Evolutionary conservation across 2,797 vertebrate genomes (phyloP), one percentile per base, ranked within the genome.

Genomic region (Arctocebus calabarensis): DNA sequence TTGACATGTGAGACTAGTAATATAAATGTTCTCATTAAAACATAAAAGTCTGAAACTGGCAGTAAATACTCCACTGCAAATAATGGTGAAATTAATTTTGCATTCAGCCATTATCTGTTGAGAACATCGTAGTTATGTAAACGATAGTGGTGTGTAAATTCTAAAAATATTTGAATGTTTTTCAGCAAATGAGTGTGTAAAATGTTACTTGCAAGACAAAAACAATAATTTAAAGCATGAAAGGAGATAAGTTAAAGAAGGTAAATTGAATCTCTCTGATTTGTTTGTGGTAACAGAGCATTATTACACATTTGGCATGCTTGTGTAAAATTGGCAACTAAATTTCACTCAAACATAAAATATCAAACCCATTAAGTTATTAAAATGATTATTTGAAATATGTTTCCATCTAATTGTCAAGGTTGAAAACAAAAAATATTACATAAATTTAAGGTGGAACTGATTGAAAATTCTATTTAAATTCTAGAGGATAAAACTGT

Each of bases 371-470:
- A 64, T 96, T 94, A 79, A 59, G 68, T 43, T 57, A 85, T 73
- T 96, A 88, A 97, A 91, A 73, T 57, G 12, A 66, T 90, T 87
- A 57, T 84, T 97, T 93, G 93, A 66, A 86, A 17, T 0, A 59
- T 9, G 17, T 75, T 97, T 96, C 29, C 32, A 68, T 95, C 70
- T 17, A 95, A 88, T 27, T 62, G 71, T 8, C 79, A 94, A 73
- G 22, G 78, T 91, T 79, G 75, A 95, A 97, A 96, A 71, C 79
- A 93, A 74, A 95, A 97, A 96, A 37, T 27, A 77, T 66, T 94
- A 87, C 45, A 90, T 87, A 68, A 0, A 1, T 61, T 96, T 92
- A 94, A 91, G 55, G 20, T 77, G 8, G 57, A 90, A 66, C 22
- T 66, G 59, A 77, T 55, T 66, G 61, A 90, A 88, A 84, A 23